Percentiles rank a stretch among this genome's conserved stretches.
Conservation (phyloP, 1,140 invertebrate species). For the Tetragonula clypearis region DNA sequence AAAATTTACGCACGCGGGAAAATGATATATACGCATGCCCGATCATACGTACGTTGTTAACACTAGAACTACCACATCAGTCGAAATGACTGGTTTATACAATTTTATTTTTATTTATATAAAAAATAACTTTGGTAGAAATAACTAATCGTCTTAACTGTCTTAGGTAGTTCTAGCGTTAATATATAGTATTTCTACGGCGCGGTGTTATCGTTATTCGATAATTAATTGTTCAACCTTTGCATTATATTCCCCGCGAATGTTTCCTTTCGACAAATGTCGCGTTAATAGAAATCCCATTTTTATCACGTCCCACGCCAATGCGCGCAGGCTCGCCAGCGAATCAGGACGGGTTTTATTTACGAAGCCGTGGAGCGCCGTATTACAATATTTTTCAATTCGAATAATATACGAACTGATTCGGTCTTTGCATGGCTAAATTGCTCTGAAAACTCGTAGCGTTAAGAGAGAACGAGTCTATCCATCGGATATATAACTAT, state of each 20-base stretch:
- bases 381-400: slow-evolving; percentile 21
- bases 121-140: too few species aligned
- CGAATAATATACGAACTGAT: background rate
- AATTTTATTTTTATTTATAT: too few species aligned
- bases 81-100: too few species aligned
- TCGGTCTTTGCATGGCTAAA: slow-evolving; percentile 21
- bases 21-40: too few species aligned
- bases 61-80: too few species aligned
- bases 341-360: background rate
- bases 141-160: too few species aligned
- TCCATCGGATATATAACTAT: slow-evolving; percentile 21
- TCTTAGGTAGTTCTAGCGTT: too few species aligned
- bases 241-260: background rate
- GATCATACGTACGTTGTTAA: too few species aligned
- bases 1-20: background rate
- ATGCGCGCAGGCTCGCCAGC: background rate
- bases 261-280: background rate
- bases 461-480: background rate
- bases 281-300: background rate
- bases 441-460: slow-evolving; percentile 30
- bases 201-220: background rate
- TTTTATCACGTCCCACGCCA: background rate
- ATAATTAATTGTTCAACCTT: background rate
- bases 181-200: background rate
- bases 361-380: background rate